These are phyloP conservation scores for Lasiommata megera DNA, from an alignment of 2,888 invertebrate species.

Conservation along the genomic window DNA sequence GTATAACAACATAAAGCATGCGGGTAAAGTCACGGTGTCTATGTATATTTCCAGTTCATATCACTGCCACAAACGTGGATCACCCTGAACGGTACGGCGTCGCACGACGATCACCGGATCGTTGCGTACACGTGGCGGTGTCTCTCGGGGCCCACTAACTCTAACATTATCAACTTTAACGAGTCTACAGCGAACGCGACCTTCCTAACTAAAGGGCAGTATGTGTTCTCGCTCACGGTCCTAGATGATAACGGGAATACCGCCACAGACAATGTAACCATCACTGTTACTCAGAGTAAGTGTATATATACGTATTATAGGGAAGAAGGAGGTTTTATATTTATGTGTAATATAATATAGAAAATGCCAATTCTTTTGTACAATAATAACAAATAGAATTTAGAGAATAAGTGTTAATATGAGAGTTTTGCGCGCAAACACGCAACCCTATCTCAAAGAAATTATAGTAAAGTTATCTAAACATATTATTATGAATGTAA, in stretches of 20 bases:
- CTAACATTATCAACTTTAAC: slow-evolving; percentile 77
- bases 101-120: slow-evolving; percentile 92
- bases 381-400: too few relatives aligned
- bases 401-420: too few relatives aligned
- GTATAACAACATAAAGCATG: too few relatives aligned
- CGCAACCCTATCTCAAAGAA: too few relatives aligned
- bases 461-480: too few relatives aligned
- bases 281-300: slow-evolving; percentile 93
- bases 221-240: slow-evolving; percentile 90
- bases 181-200: slow-evolving; percentile 89
- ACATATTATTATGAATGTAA: too few relatives aligned
- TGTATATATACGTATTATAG: slow-evolving; percentile 27
- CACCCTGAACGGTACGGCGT: slow-evolving; percentile 89
- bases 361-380: too few relatives aligned
- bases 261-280: slow-evolving; percentile 86
- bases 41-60: slow-evolving; percentile 80
- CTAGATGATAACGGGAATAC: slow-evolving; percentile 92
- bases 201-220: slow-evolving; percentile 90
- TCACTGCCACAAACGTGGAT: slow-evolving; percentile 92
- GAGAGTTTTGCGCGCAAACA: too few relatives aligned
- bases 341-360: too few relatives aligned
- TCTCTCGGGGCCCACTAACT: slow-evolving; percentile 84
- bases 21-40: background rate
- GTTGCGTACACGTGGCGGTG: slow-evolving; percentile 92
- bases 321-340: background rate